Percentiles rank a stretch among this genome's conserved stretches.
Evolutionary conservation across 2,113 vertebrate species (phyloP).

Genomic region (Poeciliopsis prolifica): DNA sequence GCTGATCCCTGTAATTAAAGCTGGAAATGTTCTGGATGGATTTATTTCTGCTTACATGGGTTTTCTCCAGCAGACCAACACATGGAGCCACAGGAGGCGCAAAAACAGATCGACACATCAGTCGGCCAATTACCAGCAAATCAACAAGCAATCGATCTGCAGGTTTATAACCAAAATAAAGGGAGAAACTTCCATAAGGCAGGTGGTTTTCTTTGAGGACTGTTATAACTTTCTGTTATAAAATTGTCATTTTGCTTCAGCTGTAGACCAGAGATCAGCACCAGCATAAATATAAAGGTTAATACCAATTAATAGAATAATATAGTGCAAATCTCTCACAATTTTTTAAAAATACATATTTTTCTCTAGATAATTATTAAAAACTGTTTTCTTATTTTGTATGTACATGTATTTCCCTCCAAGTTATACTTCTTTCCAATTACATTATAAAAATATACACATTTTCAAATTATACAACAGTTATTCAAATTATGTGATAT

Average conservation of each 20-base stretch:
- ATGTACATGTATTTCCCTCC: too few species aligned
- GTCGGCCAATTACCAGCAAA: background rate
- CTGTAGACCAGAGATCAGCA: too few species aligned
- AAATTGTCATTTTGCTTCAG: background rate
- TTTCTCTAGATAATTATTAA: too few species aligned
- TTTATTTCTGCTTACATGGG: background rate
- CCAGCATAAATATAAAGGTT: too few species aligned
- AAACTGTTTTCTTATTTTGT: too few species aligned
- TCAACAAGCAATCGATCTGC: background rate
- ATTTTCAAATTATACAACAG: too few species aligned
- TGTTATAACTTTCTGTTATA: background rate
- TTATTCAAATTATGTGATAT: too few species aligned
- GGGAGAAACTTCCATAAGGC: background rate
- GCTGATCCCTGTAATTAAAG: constrained; percentile 1
- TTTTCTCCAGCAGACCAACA: constrained; percentile 1
- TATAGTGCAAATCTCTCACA: too few species aligned
- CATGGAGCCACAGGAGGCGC: background rate
- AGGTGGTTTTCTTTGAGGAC: background rate
- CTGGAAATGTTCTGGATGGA: background rate
- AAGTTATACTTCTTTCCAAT: too few species aligned
- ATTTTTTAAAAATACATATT: too few species aligned
- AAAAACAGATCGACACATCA: background rate
- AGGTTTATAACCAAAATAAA: background rate
- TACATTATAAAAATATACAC: too few species aligned
- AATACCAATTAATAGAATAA: too few species aligned